Base-by-base conservation (phyloP, 92 coral and sea anemone species). In the Scolanthus callimorphus region DNA sequence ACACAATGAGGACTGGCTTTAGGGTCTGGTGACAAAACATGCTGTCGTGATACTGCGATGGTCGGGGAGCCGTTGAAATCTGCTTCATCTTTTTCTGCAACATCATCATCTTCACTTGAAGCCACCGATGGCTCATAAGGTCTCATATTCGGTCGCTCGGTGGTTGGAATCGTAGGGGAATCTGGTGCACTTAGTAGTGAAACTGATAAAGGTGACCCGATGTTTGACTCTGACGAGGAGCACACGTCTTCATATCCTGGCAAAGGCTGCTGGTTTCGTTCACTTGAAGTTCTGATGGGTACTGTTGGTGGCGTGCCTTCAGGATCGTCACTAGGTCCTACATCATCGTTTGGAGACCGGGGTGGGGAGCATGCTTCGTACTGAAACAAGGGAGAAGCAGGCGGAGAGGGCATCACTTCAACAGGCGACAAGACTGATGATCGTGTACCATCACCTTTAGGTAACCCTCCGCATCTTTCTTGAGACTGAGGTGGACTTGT, bases 371-470 rank as follows among this genome's bases (percentile, higher is more conserved):
- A 29, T 43, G n/a, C 23, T 25, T 20, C 11, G 39, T 12, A 26
- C 2, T 21, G 64, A 2, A 76, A 54, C 69, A 77, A 82, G 3
- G 73, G 95, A 1, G 95, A 87, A 17, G 90, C 90, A 39, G 77
- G 73, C 23, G 83, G 77, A 3, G 86, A 86, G 30, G 96, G 76
- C 53, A 86, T 52, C 51, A 87, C 60, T 25, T 65, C 65, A 0
- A 4, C 45, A 9, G 62, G 47, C 11, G 87, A 70, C 1, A 49
- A 65, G 17, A 53, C 20, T 9, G 68, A 29, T 26, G 67, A 77
- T 30, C 45, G 56, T 13, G 26, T 45, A 24, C 28, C 54, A 15
- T 25, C 39, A 24, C 37, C 51, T 2, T 52, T 49, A 15, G 44
- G 0, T 26, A 51, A 39, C 10, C 34, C 11, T 0, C 17, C 34